Conservation (phyloP, 1,140 invertebrate species). For the Ruditapes philippinarum region DNA sequence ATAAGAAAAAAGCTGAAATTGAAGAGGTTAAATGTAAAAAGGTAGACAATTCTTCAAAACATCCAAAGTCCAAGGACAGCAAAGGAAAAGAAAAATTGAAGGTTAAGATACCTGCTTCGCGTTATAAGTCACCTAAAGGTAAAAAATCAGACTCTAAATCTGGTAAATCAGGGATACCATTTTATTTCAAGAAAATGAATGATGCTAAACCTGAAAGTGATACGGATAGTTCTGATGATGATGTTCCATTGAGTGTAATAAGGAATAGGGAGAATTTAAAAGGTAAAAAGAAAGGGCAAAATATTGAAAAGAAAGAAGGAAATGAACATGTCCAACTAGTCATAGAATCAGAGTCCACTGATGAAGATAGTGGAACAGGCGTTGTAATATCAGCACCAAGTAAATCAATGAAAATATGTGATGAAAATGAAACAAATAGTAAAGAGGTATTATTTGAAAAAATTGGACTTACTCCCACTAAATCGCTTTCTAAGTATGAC, state of each 20-base stretch:
- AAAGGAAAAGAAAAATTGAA: neutral
- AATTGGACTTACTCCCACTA: slow-evolving; percentile 57
- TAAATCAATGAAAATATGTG: neutral
- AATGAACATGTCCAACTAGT: neutral
- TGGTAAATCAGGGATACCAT: neutral
- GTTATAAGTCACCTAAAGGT: neutral
- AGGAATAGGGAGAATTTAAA: neutral
- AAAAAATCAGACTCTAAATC: neutral
- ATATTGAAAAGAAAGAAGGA: neutral
- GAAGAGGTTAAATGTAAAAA: neutral
- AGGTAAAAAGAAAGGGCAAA: neutral
- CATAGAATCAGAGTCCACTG: slow-evolving; percentile 1
- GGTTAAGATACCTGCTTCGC: neutral
- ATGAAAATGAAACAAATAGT: slow-evolving; percentile 1
- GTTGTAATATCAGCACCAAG: neutral
- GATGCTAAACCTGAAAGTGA: neutral
- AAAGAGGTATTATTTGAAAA: slow-evolving; percentile 48
- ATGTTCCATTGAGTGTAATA: neutral
- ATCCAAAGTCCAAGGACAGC: neutral
- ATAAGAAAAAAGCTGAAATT: neutral
- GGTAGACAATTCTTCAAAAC: neutral
- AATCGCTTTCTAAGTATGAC: neutral
- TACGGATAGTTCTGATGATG: neutral
- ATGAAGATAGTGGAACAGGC: neutral
- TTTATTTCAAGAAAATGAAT: neutral